Evolutionary conservation across 2,888 invertebrate genomes (phyloP), one percentile per base, ranked within the genome.

Genomic region (Polydrusus tereticollis): DNA sequence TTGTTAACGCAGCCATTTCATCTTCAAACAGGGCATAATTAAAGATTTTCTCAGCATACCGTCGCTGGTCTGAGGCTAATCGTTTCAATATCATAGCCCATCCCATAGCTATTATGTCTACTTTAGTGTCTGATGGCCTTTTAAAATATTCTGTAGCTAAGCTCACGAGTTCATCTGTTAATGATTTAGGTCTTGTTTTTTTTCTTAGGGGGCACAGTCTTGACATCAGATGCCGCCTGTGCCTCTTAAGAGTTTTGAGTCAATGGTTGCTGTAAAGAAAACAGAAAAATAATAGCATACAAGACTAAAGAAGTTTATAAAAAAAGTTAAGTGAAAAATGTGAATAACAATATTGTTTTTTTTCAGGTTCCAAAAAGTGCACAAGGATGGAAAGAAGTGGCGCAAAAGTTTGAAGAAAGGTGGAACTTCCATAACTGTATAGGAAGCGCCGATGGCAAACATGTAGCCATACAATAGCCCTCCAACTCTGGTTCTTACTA

Each of bases 361-460:
- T 45, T 45, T 45, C 10, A 45, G 45, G 20, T 45, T 2, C 45
- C 10, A 18, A 45, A 45, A 20, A 45, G 1, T 45, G 45, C 20
- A 45, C 20, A 45, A 20, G 45, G 20, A 20, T 45, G 45, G 45
- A 20, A 20, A 20, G 10, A 45, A n/a, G 26, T 67, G 20, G 57
- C 26, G 7, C 26, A 20, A 33, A 23, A 14, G 14, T 67, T 67
- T 59, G 29, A 59, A 58, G 45, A 67, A 26, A 41, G 23, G 43
- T 57, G 59, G 59, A 57, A 67, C 18, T 67, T 67, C 18, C 67
- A 33, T 10, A 60, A 69, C 50, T 62, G 59, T 57, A 68, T 78
- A 3, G 79, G 77, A n/a, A 66, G 72, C 3, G 76, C 73, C 57
- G 78, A 67, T 41, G 67, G 58, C 12, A 67, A 67, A 23, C 59